Evolutionary conservation across 2,113 vertebrate species (phyloP).

Genomic region (Axis porcinus): DNA sequence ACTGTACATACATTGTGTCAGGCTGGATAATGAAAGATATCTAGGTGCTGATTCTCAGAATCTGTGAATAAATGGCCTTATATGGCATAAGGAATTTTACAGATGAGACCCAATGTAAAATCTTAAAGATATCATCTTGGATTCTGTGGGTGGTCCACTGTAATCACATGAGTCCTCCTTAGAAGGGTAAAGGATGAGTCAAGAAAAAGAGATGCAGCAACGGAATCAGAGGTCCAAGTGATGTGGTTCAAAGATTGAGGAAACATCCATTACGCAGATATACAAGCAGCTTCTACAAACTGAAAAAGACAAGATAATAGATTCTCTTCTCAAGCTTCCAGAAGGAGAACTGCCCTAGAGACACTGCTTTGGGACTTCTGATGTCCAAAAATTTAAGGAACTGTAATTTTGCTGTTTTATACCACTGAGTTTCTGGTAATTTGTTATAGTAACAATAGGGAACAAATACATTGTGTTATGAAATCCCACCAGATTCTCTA

Average conservation of each 20-base stretch:
- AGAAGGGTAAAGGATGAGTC: background rate
- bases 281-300: background rate
- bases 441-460: background rate
- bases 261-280: background rate
- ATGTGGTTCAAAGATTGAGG: background rate
- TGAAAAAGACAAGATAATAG: background rate
- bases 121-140: background rate
- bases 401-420: background rate
- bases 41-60: background rate
- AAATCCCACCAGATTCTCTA: background rate
- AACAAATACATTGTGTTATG: background rate
- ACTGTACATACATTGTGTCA: background rate
- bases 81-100: background rate
- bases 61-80: background rate
- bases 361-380: background rate
- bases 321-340: background rate
- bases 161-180: background rate
- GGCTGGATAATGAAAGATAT: background rate
- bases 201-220: background rate
- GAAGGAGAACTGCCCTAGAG: background rate
- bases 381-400: background rate
- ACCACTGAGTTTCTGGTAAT: background rate
- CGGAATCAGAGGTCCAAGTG: background rate
- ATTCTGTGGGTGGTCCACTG: background rate
- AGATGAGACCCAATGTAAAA: background rate